Percentiles rank a stretch among this genome's conserved stretches.
These are phyloP conservation scores for Struthidea cinerea DNA, from an alignment of 2,113 vertebrate genomes.

Conservation along the genomic window DNA sequence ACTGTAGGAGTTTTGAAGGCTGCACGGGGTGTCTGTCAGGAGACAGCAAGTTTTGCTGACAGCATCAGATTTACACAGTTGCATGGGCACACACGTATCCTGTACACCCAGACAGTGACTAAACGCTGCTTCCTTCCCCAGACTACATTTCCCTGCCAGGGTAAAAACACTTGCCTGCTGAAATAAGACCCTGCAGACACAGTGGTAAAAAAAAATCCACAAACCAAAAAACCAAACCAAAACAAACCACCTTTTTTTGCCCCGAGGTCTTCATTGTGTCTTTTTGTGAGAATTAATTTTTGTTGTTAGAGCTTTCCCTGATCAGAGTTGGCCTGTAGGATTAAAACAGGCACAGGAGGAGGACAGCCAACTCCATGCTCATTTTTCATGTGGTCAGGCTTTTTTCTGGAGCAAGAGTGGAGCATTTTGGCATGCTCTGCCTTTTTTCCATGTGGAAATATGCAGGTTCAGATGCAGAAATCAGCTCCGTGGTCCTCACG, in stretches of 20 bases:
- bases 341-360: background rate
- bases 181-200: background rate
- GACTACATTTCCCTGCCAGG: background rate
- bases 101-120: background rate
- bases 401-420: background rate
- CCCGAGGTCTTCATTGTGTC: background rate
- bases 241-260: background rate
- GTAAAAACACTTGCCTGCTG: background rate
- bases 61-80: background rate
- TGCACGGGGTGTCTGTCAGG: conserved; percentile 32
- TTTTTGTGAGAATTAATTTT: background rate
- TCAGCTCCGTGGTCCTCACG: accelerated
- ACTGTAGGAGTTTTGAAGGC: conserved; percentile 33
- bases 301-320: background rate
- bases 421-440: background rate
- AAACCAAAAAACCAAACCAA: background rate
- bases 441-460: background rate
- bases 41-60: conserved; percentile 31
- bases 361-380: background rate
- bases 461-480: background rate
- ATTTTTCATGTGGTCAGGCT: background rate
- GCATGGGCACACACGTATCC: background rate
- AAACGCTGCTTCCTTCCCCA: background rate
- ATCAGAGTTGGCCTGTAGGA: background rate
- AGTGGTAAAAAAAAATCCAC: background rate